Percentiles rank a stretch among this genome's conserved stretches.
Evolutionary conservation across 2,797 vertebrate species (phyloP).

Genomic region (Anguilla marmorata): DNA sequence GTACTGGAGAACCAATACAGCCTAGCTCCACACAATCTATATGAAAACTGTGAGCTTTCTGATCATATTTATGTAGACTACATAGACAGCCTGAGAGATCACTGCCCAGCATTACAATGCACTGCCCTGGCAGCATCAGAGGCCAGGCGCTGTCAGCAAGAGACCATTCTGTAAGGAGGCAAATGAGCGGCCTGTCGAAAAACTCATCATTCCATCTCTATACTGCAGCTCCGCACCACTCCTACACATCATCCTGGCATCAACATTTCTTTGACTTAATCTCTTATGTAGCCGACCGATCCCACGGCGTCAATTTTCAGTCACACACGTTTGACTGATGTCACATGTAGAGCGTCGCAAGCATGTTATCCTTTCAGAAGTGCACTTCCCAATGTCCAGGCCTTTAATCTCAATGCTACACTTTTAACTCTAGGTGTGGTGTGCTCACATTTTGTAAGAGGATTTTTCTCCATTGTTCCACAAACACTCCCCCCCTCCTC

Average conservation of each 20-base stretch:
- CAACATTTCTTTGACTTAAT: conserved; percentile 1
- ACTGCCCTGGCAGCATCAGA: not conserved
- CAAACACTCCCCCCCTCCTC: no score
- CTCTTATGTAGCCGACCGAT: conserved; percentile 19
- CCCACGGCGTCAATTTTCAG: not conserved
- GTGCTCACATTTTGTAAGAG: not conserved
- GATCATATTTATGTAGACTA: not conserved
- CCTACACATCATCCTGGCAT: not conserved
- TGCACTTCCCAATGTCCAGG: not conserved
- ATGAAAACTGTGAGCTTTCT: not conserved
- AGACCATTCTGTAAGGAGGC: not conserved
- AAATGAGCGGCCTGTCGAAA: conserved; percentile 2
- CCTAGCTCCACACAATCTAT: not conserved
- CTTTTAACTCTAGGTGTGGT: not conserved
- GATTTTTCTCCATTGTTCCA: not conserved
- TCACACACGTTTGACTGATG: not conserved
- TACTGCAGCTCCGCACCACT: not conserved
- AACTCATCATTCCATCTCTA: not conserved
- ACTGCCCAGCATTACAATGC: conserved; percentile 9
- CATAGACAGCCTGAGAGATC: not conserved
- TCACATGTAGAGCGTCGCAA: not conserved
- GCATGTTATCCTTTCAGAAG: not conserved
- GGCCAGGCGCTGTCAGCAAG: not conserved
- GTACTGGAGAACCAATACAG: not conserved
- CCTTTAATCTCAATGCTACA: not conserved